Conservation (phyloP, 1,140 invertebrate genomes). For the Drosophila asahinai region DNA sequence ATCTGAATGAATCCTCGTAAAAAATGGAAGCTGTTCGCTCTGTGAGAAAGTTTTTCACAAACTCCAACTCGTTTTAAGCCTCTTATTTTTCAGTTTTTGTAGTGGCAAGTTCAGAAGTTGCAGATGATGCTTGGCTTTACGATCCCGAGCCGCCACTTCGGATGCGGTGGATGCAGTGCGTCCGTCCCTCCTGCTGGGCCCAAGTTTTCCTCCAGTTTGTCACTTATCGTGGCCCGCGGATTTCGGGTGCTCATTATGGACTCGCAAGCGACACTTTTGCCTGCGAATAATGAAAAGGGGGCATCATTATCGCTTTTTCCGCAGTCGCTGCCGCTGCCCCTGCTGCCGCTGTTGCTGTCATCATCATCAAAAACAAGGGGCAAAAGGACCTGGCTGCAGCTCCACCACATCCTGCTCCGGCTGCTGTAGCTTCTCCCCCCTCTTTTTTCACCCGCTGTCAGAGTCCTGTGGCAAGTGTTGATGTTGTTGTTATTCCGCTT, state of each 20-base stretch:
- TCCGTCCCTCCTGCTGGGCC: neutral
- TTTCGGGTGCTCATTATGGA: slow-evolving; percentile 70
- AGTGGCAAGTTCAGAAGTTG: neutral
- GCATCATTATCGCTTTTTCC: slow-evolving; percentile 64
- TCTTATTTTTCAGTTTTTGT: neutral
- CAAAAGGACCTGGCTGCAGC: slow-evolving; percentile 35
- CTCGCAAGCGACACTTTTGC: slow-evolving; percentile 62
- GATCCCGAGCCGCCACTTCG: slow-evolving; percentile 2
- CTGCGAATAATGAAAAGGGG: slow-evolving; percentile 54
- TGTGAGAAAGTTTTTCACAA: neutral
- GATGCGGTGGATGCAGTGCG: slow-evolving; percentile 15
- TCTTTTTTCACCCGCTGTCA: slow-evolving; percentile 1
- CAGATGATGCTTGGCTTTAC: slow-evolving; percentile 3
- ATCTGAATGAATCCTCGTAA: neutral
- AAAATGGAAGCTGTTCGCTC: neutral
- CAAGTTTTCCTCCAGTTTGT: slow-evolving; percentile 31
- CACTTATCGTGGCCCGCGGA: slow-evolving; percentile 62
- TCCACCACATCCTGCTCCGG: neutral
- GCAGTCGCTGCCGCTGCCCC: slow-evolving; percentile 8
- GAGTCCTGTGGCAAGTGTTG: slow-evolving; percentile 62
- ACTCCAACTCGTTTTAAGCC: neutral
- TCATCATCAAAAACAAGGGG: slow-evolving; percentile 68
- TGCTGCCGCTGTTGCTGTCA: slow-evolving; percentile 43
- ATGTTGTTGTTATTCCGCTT: slow-evolving; percentile 69
- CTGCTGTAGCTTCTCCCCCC: too few relatives aligned